Percentiles rank a stretch among this genome's conserved stretches.
phyloP scores from a whole-genome alignment of 37 sponge, comb jelly and placozoan genomes.

The Agelas oroides region DNA sequence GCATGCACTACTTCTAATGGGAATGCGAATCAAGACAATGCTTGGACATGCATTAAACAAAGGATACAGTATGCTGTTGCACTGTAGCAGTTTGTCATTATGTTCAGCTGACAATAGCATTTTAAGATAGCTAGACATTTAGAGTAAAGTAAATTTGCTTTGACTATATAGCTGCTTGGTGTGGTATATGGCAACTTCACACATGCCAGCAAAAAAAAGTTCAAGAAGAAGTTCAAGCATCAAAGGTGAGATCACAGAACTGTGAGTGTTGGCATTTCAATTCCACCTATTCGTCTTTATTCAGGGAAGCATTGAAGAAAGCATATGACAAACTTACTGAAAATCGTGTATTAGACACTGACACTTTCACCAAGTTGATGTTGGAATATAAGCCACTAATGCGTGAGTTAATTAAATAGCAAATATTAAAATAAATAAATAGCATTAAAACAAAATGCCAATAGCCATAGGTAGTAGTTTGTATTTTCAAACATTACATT shows the following conservation, averaged over 20 bases:
- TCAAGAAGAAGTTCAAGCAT: slow-evolving; percentile 51
- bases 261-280: not conserved
- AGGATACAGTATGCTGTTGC: too few relatives aligned
- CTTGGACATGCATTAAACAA: too few relatives aligned
- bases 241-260: slow-evolving; percentile 1
- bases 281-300: not conserved
- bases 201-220: slow-evolving; percentile 57
- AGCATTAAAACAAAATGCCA: too few relatives aligned
- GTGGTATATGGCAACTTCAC: slow-evolving; percentile 70
- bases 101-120: too few relatives aligned
- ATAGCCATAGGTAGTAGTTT: too few relatives aligned
- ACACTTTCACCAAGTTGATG: slow-evolving; percentile 56
- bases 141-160: too few relatives aligned
- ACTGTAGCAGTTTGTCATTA: too few relatives aligned
- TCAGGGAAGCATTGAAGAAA: slow-evolving; percentile 47
- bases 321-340: slow-evolving; percentile 32
- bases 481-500: too few relatives aligned
- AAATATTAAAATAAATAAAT: too few relatives aligned
- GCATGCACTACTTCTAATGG: too few relatives aligned
- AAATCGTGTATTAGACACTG: slow-evolving; percentile 3
- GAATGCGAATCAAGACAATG: too few relatives aligned
- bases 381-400: slow-evolving; percentile 45
- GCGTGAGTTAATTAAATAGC: slow-evolving; percentile 29
- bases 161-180: slow-evolving; percentile 43
- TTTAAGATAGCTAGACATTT: too few relatives aligned